phyloP scores from a whole-genome alignment of 2,888 invertebrate species.

The Agriopis aurantiaria region DNA sequence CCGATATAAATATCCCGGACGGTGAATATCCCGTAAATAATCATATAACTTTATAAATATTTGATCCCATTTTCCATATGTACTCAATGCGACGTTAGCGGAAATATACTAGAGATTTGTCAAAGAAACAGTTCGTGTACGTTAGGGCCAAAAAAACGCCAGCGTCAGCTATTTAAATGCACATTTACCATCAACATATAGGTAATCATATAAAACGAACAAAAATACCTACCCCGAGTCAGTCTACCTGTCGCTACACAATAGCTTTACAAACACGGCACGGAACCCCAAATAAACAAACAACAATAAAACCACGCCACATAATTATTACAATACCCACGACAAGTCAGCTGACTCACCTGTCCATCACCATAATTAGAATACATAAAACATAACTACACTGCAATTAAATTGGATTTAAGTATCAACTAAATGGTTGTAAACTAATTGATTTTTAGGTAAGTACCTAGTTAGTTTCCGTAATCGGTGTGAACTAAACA shows the following conservation, averaged over 20 bases:
- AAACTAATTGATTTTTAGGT: slow-evolving; percentile 8
- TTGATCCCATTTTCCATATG: no score
- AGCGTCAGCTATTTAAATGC: no score
- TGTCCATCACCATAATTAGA: slow-evolving; percentile 5
- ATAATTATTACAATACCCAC: background rate
- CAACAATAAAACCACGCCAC: background rate
- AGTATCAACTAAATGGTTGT: slow-evolving; percentile 9
- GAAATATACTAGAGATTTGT: no score
- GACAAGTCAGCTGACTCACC: background rate
- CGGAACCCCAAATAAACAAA: slow-evolving; percentile 10
- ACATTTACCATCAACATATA: no score
- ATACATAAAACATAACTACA: slow-evolving; percentile 11
- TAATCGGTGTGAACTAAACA: background rate
- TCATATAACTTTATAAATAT: no score
- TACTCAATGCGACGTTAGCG: no score
- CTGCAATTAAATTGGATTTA: slow-evolving; percentile 10
- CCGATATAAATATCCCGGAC: no score
- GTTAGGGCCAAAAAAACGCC: no score
- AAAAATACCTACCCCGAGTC: slow-evolving; percentile 8
- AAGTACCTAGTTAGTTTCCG: background rate
- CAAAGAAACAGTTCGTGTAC: no score
- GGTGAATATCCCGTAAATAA: no score
- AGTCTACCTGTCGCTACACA: slow-evolving; percentile 8
- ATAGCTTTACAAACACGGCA: slow-evolving; percentile 12
- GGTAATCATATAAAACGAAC: no score